These are phyloP conservation scores for Brachyopa scutellaris DNA, from an alignment of 2,888 invertebrate species.

Conservation along the genomic window DNA sequence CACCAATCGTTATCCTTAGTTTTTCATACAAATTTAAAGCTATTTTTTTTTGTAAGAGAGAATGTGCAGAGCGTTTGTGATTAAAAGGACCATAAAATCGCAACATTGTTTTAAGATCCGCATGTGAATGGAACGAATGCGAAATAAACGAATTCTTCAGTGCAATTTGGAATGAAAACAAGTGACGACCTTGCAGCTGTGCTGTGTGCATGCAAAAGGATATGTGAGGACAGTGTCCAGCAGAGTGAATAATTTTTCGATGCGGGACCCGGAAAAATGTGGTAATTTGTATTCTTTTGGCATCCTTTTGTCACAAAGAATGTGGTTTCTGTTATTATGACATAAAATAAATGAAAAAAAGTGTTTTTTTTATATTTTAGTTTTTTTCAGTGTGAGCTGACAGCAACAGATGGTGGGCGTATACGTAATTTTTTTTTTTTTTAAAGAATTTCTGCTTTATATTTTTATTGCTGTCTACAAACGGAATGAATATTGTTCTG, in stretches of 20 bases:
- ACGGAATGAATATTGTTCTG: too few species aligned
- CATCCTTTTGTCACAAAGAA: conserved; percentile 38
- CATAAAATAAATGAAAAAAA: conserved; percentile 19
- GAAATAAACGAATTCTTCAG: background rate
- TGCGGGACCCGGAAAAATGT: background rate
- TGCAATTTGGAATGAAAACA: conserved; percentile 12
- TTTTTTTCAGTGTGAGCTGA: too few species aligned
- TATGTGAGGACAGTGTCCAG: conserved; percentile 14
- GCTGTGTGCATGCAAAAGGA: conserved; percentile 24
- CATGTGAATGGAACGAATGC: background rate
- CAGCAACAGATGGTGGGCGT: conserved; percentile 5
- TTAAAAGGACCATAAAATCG: conserved; percentile 33
- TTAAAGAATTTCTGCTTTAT: too few species aligned
- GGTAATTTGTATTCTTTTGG: conserved; percentile 27
- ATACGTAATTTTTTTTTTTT: conserved; percentile 5
- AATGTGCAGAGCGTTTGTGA: conserved; percentile 8
- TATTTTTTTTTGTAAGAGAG: background rate
- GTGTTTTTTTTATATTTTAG: background rate
- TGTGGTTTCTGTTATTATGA: conserved; percentile 32
- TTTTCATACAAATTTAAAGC: too few species aligned
- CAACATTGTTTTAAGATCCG: conserved; percentile 21
- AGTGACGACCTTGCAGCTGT: conserved; percentile 20
- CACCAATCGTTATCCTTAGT: background rate
- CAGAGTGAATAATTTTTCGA: conserved; percentile 24
- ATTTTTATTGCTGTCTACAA: too few species aligned